Conservation (phyloP, 1,140 invertebrate species). For the Elymnias hypermnestra region DNA sequence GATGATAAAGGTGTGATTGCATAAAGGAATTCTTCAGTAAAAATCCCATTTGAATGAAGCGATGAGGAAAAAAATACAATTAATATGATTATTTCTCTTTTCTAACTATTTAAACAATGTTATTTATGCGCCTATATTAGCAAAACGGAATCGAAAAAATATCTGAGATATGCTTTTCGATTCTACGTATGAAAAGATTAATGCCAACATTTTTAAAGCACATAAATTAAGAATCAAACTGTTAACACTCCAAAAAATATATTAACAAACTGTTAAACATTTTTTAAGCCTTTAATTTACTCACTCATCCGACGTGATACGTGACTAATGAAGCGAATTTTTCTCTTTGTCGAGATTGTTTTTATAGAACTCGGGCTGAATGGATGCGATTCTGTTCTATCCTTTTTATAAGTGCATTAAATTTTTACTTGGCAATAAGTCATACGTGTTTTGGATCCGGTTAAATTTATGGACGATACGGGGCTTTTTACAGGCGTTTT, state of each 20-base stretch:
- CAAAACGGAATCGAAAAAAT: no score
- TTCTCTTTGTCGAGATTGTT: conserved; percentile 44
- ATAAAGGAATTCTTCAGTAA: no score
- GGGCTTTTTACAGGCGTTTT: conserved; percentile 69
- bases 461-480: conserved; percentile 72
- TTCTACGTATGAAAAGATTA: conserved; percentile 1
- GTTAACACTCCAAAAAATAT: conserved; percentile 17
- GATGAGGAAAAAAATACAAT: no score
- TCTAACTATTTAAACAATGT: no score
- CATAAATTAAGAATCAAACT: conserved; percentile 15
- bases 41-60: no score
- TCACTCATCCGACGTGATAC: conserved; percentile 26
- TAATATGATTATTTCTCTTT: no score
- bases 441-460: conserved; percentile 73
- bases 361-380: conserved; percentile 34
- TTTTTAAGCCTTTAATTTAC: conserved; percentile 28
- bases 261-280: conserved; percentile 25
- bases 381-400: conserved; percentile 29
- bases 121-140: no score
- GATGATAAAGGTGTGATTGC: no score
- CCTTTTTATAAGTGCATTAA: conserved; percentile 65
- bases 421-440: conserved; percentile 64
- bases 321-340: conserved; percentile 64
- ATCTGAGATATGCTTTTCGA: no score
- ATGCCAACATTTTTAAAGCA: conserved; percentile 3